Evolutionary conservation across 2,888 invertebrate species (phyloP).

Genomic region (Drosophila austrosaltans): DNA sequence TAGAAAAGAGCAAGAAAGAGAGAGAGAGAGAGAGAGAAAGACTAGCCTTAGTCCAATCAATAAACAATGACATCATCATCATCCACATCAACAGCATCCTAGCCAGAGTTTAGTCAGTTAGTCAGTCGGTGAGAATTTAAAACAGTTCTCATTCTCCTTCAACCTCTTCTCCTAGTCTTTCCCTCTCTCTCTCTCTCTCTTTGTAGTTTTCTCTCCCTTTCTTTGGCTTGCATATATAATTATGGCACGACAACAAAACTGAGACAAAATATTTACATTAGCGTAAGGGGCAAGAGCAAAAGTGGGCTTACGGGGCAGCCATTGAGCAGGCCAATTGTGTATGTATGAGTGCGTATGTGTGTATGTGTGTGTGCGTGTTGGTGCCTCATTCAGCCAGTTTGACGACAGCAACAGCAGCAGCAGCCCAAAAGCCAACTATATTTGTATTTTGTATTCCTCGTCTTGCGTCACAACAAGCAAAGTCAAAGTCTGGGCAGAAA

Average conservation of each 20-base stretch:
- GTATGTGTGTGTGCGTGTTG: conserved; percentile 42
- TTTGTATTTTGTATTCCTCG: conserved; percentile 28
- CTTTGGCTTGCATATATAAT: conserved; percentile 70
- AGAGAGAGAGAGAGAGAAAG: conserved; percentile 22
- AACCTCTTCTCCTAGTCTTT: neutral
- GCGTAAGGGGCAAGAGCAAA: conserved; percentile 61
- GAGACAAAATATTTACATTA: conserved; percentile 75
- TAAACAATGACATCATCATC: conserved; percentile 75
- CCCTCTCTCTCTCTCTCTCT: neutral
- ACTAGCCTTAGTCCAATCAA: conserved; percentile 70
- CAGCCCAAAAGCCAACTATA: conserved; percentile 58
- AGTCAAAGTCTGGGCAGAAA: conserved; percentile 49
- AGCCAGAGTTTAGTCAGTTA: conserved; percentile 12
- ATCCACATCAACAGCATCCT: conserved; percentile 43
- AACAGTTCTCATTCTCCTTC: conserved; percentile 30
- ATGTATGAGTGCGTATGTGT: conserved; percentile 26
- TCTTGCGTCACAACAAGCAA: conserved; percentile 59
- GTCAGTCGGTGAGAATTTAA: conserved; percentile 49
- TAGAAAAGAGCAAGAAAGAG: neutral
- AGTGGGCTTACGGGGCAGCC: conserved; percentile 20
- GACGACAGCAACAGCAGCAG: conserved; percentile 58
- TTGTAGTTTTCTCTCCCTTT: neutral
- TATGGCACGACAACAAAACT: conserved; percentile 53
- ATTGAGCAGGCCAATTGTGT: conserved; percentile 75
- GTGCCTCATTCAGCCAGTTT: conserved; percentile 75